A percentile compares a stretch with the other conserved stretches of the same genome.
Conservation (phyloP, 2,113 vertebrate genomes). For the Psilopsiagon aymara region DNA sequence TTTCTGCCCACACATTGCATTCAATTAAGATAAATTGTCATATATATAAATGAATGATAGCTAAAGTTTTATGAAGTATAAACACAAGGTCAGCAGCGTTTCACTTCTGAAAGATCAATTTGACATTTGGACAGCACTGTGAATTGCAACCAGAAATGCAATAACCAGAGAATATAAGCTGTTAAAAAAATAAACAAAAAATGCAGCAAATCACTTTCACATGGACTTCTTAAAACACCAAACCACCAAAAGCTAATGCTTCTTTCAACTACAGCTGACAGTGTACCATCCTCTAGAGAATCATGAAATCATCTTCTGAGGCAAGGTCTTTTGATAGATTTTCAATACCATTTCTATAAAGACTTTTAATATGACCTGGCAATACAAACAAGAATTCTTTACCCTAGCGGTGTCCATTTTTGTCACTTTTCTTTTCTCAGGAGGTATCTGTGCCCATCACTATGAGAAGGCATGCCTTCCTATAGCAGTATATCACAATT, state of each 20-base stretch:
- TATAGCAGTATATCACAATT: background rate
- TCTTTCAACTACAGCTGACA: background rate
- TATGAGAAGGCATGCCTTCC: background rate
- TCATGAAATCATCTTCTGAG: background rate
- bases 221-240: background rate
- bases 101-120: conserved; percentile 14
- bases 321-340: background rate
- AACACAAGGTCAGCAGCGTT: conserved; percentile 25
- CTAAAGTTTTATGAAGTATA: conserved; percentile 35
- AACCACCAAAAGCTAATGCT: background rate
- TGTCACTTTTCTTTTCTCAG: background rate
- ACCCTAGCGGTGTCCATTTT: background rate
- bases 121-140: background rate
- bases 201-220: background rate
- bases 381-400: background rate
- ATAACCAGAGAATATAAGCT: background rate
- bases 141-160: conserved; percentile 17
- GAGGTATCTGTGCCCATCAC: background rate
- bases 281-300: background rate
- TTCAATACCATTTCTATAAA: background rate
- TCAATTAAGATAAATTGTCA: conserved; percentile 30
- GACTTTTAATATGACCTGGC: background rate
- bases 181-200: conserved; percentile 11
- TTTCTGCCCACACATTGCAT: background rate
- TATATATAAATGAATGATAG: background rate